A percentile compares a stretch with the other conserved stretches of the same genome.
Evolutionary conservation across 2,888 invertebrate species (phyloP).

Genomic region (Drosophila neonasuta): DNA sequence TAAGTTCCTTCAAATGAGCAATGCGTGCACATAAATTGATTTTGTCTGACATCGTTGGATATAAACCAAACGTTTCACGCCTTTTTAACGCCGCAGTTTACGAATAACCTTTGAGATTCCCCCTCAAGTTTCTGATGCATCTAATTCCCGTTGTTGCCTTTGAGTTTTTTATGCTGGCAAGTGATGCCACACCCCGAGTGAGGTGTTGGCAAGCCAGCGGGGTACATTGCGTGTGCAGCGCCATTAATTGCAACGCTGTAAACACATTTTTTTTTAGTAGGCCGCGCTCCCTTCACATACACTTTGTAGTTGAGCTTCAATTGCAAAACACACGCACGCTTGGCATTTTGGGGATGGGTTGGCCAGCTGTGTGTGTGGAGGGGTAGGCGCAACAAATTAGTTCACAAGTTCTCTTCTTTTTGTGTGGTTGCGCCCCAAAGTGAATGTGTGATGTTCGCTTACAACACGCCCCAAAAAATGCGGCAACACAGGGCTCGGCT

Average conservation of each 20-base stretch:
- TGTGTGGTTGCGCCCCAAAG: slow-evolving; percentile 53
- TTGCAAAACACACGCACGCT: slow-evolving; percentile 68
- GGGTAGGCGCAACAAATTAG: slow-evolving; percentile 64
- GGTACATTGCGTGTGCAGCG: slow-evolving; percentile 61
- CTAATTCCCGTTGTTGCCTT: slow-evolving; percentile 13
- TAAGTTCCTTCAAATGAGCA: slow-evolving; percentile 6
- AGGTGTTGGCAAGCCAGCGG: slow-evolving; percentile 35
- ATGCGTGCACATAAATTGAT: slow-evolving; percentile 62
- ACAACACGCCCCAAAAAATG: slow-evolving; percentile 37
- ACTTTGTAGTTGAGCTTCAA: slow-evolving; percentile 71
- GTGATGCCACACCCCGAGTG: slow-evolving; percentile 28
- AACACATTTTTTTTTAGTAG: slow-evolving; percentile 56
- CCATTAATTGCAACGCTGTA: slow-evolving; percentile 71
- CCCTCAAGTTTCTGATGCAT: slow-evolving; percentile 21
- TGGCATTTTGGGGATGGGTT: neutral
- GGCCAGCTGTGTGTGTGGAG: neutral
- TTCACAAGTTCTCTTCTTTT: slow-evolving; percentile 49
- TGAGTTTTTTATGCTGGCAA: neutral
- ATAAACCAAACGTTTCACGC: slow-evolving; percentile 60
- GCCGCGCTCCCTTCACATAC: slow-evolving; percentile 29
- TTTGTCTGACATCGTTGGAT: slow-evolving; percentile 26
- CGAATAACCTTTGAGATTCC: neutral
- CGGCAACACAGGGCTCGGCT: slow-evolving; percentile 19
- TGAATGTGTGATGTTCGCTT: slow-evolving; percentile 25
- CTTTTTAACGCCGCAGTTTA: slow-evolving; percentile 47